Evolutionary conservation across 2,113 vertebrate genomes (phyloP).

Genomic region (Myanophis thanlyinensis): DNA sequence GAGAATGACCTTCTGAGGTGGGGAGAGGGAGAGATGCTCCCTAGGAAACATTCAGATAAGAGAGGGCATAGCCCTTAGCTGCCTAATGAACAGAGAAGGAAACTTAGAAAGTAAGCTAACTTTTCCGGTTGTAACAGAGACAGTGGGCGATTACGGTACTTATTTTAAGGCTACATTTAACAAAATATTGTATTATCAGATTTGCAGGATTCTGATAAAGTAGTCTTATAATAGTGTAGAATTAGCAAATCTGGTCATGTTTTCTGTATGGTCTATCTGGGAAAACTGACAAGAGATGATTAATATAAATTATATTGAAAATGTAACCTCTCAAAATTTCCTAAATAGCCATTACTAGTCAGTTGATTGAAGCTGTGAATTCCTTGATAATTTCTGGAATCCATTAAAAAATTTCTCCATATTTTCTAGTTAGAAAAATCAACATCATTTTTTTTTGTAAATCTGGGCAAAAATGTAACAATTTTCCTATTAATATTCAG

Average conservation of each 20-base stretch:
- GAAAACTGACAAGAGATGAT: background rate
- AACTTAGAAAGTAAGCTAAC: background rate
- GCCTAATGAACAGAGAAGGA: background rate
- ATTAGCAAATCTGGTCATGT: background rate
- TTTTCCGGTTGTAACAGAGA: background rate
- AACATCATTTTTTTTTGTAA: background rate
- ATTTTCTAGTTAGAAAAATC: background rate
- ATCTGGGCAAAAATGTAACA: background rate
- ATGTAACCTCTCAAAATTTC: background rate
- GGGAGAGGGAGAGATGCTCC: background rate
- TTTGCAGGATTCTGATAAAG: background rate
- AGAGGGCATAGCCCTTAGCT: background rate
- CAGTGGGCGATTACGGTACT: background rate
- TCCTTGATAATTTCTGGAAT: background rate
- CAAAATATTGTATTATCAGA: background rate
- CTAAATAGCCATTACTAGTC: background rate
- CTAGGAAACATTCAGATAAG: background rate
- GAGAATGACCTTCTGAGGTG: background rate
- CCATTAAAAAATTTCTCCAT: background rate
- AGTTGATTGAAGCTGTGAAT: background rate
- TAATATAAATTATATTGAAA: background rate
- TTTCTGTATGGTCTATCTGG: background rate
- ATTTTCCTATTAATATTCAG: background rate
- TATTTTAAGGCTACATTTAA: background rate
- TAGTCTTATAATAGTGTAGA: background rate